phyloP scores from a whole-genome alignment of 2,888 invertebrate genomes.

The Frankliniella intonsa region DNA sequence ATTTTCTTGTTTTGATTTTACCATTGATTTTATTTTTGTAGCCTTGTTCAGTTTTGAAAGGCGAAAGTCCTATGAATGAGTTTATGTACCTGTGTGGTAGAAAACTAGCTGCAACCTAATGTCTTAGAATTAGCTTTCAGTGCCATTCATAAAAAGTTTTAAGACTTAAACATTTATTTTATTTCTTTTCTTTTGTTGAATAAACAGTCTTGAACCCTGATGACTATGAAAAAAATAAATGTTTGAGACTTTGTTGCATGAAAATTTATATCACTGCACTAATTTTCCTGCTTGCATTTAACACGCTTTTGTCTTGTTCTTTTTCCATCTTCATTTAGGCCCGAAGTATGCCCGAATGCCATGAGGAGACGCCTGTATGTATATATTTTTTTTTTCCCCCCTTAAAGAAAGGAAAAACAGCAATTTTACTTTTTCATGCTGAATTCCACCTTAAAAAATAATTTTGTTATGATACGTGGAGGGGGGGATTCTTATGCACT shows the following conservation, averaged over 20 bases:
- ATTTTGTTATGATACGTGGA: not conserved
- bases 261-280: not conserved
- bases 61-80: too few relatives aligned
- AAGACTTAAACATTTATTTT: not conserved
- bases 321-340: conserved; percentile 20
- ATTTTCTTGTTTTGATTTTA: too few relatives aligned
- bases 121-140: not conserved
- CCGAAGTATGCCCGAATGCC: conserved; percentile 27
- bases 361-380: conserved; percentile 40
- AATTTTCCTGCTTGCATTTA: conserved; percentile 25
- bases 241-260: not conserved
- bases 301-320: conserved; percentile 25
- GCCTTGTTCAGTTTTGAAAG: too few relatives aligned
- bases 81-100: too few relatives aligned
- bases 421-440: not conserved
- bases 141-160: not conserved
- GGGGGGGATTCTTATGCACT: not conserved
- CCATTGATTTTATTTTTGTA: too few relatives aligned
- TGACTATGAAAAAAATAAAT: not conserved
- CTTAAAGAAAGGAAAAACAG: not conserved
- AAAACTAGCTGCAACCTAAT: too few relatives aligned
- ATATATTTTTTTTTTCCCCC: conserved; percentile 34
- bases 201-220: not conserved
- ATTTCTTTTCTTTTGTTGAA: not conserved
- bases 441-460: not conserved